phyloP scores from a whole-genome alignment of 2,113 vertebrate genomes.

The Urocolius indicus region DNA sequence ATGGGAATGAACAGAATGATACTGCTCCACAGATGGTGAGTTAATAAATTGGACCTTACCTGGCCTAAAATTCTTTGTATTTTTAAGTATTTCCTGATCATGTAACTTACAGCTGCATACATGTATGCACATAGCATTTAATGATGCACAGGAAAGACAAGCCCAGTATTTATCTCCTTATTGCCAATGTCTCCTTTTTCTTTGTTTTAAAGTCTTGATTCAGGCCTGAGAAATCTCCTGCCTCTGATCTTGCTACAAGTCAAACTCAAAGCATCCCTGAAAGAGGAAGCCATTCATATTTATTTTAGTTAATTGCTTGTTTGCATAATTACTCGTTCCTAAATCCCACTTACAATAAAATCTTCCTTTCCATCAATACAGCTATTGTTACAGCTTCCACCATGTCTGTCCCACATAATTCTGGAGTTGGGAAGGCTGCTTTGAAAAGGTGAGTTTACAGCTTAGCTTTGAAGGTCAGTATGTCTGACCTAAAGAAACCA shows the following conservation, averaged over 20 bases:
- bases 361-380: conserved; percentile 31
- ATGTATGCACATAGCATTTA: not conserved
- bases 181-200: not conserved
- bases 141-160: not conserved
- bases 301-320: conserved; percentile 60
- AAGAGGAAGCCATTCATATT: conserved; percentile 24
- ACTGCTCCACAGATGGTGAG: not conserved
- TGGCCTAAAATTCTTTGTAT: not conserved
- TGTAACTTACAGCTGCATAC: conserved; percentile 29
- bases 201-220: conserved; percentile 29
- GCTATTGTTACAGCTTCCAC: conserved; percentile 38
- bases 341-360: conserved; percentile 39
- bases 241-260: not conserved
- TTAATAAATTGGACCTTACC: conserved; percentile 16
- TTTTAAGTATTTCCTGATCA: conserved; percentile 56
- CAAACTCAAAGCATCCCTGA: not conserved
- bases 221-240: conserved; percentile 15
- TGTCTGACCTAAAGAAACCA: not conserved
- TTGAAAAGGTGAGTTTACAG: conserved; percentile 30
- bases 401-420: not conserved
- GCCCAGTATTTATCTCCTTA: not conserved
- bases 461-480: not conserved
- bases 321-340: conserved; percentile 57
- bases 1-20: conserved; percentile 2
- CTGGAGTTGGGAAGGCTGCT: conserved; percentile 1